Base-by-base conservation (phyloP, 2,113 vertebrate species). In the Centropristis striata region DNA sequence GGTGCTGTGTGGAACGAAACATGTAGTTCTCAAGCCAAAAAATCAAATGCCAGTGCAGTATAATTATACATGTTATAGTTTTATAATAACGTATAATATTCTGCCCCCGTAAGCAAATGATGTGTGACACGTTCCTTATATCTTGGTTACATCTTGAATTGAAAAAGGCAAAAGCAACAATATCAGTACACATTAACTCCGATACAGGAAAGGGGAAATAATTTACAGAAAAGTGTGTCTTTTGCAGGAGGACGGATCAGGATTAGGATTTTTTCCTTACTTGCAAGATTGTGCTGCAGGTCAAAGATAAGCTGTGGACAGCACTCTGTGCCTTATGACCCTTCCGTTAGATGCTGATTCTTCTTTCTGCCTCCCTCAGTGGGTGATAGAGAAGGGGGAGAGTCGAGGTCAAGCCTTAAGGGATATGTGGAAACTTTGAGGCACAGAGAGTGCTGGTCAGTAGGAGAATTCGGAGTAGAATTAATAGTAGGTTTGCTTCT, bases 351-450 rank as follows among this genome's bases (percentile, higher is more conserved):
- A 78, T 80, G 68, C 64, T 70, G 70, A 72, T 65, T 86, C 51
- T 20, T 47, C 47, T 41, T 44, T 57, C 23, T 75, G 37, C 12
- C 46, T 58, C 50, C 46, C 71, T 86, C 27, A 20, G 54, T 65
- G 23, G 61, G 67, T 8, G 77, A 71, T 44, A 39, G 61, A 64
- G 58, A 63, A 54, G 50, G 8, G 15, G 36, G 41, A 50, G 44
- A 72, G 53, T 76, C 4, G 20, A 81, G 82, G 86, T 88, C 75
- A 82, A 46, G 73, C 14, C 53, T 36, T 20, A 28, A 36, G 79
- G 57, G 75, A 66, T 58, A 18, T 54, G 46, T 16, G 9, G 55
- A 77, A 65, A 57, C 16, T 55, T 36, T 9, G 16, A 76, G 47
- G 53, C 27, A 65, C 28, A 10, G 7, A 27, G 15, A 44, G 11